phyloP scores from a whole-genome alignment of 1,140 invertebrate genomes.

The Probaryconus sp. region DNA sequence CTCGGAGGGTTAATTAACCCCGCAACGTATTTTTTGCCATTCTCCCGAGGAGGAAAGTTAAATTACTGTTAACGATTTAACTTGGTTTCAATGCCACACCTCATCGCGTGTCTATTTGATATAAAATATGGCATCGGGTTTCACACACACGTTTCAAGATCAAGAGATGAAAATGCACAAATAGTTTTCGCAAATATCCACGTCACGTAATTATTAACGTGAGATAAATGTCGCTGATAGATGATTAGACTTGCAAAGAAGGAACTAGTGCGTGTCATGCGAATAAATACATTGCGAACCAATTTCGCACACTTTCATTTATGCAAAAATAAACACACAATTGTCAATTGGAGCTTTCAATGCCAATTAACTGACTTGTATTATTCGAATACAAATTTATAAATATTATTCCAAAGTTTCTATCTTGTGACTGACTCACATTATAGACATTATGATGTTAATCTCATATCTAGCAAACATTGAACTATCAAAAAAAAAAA shows the following conservation, averaged over 20 bases:
- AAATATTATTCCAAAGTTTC: too few relatives aligned
- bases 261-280: background rate
- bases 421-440: too few relatives aligned
- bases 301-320: slow-evolving; percentile 6
- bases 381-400: too few relatives aligned
- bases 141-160: slow-evolving; percentile 30
- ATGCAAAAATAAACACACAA: background rate
- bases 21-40: background rate
- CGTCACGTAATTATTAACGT: slow-evolving; percentile 12
- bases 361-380: slow-evolving; percentile 14
- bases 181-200: slow-evolving; percentile 25
- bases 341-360: background rate
- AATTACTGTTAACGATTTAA: slow-evolving; percentile 57
- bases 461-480: too few relatives aligned
- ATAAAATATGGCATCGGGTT: slow-evolving; percentile 43
- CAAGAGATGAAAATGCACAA: slow-evolving; percentile 25
- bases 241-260: slow-evolving; percentile 10
- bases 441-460: too few relatives aligned
- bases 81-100: slow-evolving; percentile 62
- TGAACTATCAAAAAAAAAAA: too few relatives aligned
- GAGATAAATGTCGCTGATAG: slow-evolving; percentile 33
- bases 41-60: slow-evolving; percentile 42
- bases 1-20: slow-evolving; percentile 19
- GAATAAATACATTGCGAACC: slow-evolving; percentile 23
- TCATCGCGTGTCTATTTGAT: slow-evolving; percentile 58